Percentiles rank a stretch among this genome's conserved stretches.
Conservation (phyloP, 1,140 invertebrate species). For the Drosophila ogumai region DNA sequence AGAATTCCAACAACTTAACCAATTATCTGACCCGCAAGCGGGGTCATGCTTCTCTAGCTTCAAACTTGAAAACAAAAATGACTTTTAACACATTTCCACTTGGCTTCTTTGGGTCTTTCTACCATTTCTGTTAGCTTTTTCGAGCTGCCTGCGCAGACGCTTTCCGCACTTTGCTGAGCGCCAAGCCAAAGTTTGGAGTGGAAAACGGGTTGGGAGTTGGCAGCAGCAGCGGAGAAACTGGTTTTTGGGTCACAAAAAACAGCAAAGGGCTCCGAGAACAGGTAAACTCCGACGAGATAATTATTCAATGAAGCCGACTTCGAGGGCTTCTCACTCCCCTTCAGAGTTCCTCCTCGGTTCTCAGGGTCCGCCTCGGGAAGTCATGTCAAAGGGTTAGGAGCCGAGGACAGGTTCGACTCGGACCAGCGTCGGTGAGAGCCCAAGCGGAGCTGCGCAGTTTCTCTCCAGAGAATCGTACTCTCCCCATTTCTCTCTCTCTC, state of each 20-base stretch:
- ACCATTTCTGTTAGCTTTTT: conserved; percentile 15
- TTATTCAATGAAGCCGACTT: conserved; percentile 76
- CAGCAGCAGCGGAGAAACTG: conserved; percentile 54
- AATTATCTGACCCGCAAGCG: conserved; percentile 15
- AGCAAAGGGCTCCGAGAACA: conserved; percentile 60
- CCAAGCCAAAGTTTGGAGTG: conserved; percentile 27
- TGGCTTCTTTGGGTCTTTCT: conserved; percentile 23
- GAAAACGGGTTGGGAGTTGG: conserved; percentile 58
- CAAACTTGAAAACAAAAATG: conserved; percentile 14
- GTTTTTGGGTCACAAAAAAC: conserved; percentile 75
- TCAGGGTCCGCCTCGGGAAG: conserved; percentile 21
- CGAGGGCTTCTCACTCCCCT: conserved; percentile 11
- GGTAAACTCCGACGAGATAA: conserved; percentile 77
- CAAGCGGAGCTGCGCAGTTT: conserved; percentile 20
- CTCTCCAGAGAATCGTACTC: conserved; percentile 4
- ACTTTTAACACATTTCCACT: conserved; percentile 69
- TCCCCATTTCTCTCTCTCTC: conserved; percentile 1
- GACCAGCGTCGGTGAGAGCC: conserved; percentile 17
- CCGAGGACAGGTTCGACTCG: conserved; percentile 26
- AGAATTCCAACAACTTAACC: conserved; percentile 15
- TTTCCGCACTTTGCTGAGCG: conserved; percentile 39
- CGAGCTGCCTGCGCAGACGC: conserved; percentile 36
- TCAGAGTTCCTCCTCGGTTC: conserved; percentile 17
- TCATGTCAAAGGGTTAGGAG: conserved; percentile 41
- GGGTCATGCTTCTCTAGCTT: conserved; percentile 22